Percentiles rank a stretch among this genome's conserved stretches.
Conservation (phyloP, 1,140 invertebrate genomes). For the Fopius arisanus region DNA sequence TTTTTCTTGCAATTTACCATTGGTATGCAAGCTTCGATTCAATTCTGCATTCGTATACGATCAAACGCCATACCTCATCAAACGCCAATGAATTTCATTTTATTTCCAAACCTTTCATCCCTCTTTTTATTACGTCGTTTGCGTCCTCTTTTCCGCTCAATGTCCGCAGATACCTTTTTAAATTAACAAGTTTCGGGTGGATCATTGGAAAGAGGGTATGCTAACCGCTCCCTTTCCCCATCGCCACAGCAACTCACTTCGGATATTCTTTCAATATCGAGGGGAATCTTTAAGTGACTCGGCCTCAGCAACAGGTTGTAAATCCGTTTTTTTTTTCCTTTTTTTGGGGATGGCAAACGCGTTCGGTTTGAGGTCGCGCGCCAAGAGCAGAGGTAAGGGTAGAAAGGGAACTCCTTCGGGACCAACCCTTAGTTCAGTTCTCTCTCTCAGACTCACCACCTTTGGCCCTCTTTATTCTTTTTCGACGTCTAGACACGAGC, state of each 20-base stretch:
- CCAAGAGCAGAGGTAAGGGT: slow-evolving; percentile 46
- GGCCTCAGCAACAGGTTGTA: slow-evolving; percentile 63
- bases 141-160: neutral
- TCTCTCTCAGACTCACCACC: slow-evolving; percentile 6
- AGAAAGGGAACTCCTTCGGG: slow-evolving; percentile 59
- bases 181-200: neutral
- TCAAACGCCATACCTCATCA: no score
- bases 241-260: slow-evolving; percentile 38
- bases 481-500: slow-evolving; percentile 50
- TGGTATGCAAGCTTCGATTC: neutral
- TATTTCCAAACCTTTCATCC: neutral
- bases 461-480: slow-evolving; percentile 14
- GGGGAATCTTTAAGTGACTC: slow-evolving; percentile 65
- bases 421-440: slow-evolving; percentile 16
- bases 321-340: slow-evolving; percentile 60
- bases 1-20: neutral
- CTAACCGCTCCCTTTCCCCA: neutral
- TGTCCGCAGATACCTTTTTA: neutral
- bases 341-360: slow-evolving; percentile 54
- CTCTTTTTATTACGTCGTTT: neutral
- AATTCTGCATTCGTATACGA: neutral
- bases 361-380: slow-evolving; percentile 56
- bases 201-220: slow-evolving; percentile 3
- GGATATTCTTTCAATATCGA: slow-evolving; percentile 67
- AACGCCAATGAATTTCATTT: neutral